Percentiles rank a stretch among this genome's conserved stretches.
Evolutionary conservation across 2,797 vertebrate species (phyloP).

Genomic region (Cynopterus sphinx): DNA sequence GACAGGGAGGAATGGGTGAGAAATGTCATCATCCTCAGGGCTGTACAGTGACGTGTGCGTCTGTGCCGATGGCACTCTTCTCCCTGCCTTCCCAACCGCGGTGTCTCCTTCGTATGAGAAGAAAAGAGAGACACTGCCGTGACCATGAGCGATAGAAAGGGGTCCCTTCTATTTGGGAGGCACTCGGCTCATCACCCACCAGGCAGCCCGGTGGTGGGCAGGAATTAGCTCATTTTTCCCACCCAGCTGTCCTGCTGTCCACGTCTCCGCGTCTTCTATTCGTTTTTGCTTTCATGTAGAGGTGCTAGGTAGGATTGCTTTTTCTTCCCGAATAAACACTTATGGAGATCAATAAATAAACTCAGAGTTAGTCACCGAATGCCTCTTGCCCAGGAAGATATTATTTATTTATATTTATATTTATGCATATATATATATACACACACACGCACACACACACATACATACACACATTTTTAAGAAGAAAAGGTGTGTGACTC

Average conservation of each 20-base stretch:
- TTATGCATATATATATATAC: no score
- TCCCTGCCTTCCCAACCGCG: background rate
- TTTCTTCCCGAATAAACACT: background rate
- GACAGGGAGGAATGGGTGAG: background rate
- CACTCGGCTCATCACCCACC: background rate
- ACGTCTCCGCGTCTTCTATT: background rate
- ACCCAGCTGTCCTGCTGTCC: rapidly evolving
- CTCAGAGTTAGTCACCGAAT: background rate
- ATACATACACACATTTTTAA: background rate
- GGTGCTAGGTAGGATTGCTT: background rate
- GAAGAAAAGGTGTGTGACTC: background rate
- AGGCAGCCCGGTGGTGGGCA: background rate
- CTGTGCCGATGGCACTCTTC: background rate
- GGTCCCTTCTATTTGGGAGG: background rate
- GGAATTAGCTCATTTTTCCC: background rate
- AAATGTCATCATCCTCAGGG: background rate
- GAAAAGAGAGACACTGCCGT: background rate
- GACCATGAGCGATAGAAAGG: background rate
- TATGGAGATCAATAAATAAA: background rate
- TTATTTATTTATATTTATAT: no score
- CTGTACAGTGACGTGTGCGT: background rate
- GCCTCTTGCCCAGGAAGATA: background rate
- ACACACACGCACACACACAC: no score
- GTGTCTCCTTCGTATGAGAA: background rate
- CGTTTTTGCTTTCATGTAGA: background rate